Conservation (phyloP, 2,113 vertebrate species). For the Pao palembangensis region DNA sequence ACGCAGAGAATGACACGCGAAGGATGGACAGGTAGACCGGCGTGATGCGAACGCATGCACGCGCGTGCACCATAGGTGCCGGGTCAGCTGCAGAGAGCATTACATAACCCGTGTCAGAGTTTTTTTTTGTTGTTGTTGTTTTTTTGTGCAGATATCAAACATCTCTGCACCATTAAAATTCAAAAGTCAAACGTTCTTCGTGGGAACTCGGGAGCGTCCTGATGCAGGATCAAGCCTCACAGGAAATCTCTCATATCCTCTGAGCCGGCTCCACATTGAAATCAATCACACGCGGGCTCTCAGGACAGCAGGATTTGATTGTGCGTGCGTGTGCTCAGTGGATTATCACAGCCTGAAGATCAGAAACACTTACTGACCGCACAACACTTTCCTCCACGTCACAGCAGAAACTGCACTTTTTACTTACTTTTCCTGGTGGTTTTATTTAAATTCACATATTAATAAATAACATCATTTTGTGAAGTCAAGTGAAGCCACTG, state of each 20-base stretch:
- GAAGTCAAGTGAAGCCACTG: background rate
- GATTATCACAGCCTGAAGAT: too few species aligned
- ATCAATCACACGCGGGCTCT: slow-evolving; percentile 5
- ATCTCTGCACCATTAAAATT: background rate
- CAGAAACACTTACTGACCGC: too few species aligned
- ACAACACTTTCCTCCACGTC: too few species aligned
- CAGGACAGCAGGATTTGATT: slow-evolving; percentile 10
- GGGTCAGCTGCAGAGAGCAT: slow-evolving; percentile 41
- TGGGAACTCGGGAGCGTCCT: slow-evolving; percentile 11
- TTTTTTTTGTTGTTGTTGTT: slow-evolving; percentile 2
- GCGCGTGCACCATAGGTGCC: background rate
- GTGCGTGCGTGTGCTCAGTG: background rate
- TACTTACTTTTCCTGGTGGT: too few species aligned
- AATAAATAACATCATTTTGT: too few species aligned
- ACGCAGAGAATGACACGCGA: background rate
- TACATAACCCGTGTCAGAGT: slow-evolving; percentile 19
- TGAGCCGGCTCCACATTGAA: background rate
- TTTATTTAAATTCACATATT: too few species aligned
- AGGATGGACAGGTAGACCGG: slow-evolving; percentile 19
- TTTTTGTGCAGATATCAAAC: too few species aligned
- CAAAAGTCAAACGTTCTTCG: background rate
- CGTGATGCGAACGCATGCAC: background rate
- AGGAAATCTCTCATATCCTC: slow-evolving; percentile 33
- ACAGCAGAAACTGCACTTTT: too few species aligned
- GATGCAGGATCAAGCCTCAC: background rate